Base-by-base conservation (phyloP, 1,140 invertebrate genomes). In the Anthonomus grandis region DNA sequence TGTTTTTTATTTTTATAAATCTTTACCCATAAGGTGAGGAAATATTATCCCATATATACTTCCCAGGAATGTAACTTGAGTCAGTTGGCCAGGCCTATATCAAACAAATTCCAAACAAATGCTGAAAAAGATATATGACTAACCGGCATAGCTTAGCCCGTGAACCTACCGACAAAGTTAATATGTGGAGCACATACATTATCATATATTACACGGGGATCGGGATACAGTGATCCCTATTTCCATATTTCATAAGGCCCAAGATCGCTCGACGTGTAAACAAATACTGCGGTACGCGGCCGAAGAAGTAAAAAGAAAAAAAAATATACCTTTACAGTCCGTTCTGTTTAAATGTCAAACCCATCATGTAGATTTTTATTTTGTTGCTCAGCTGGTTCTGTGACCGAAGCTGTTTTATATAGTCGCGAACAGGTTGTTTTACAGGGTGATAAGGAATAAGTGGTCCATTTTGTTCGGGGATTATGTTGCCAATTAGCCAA, bases 181-280 rank as follows among this genome's bases (percentile, higher is more conserved):
- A 64, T 64, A 64, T 64, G 63, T 64, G 54, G 63, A 64, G 56
- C 63, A 64, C 63, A 63, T 64, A 63, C 47, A 64, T 64, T 64
- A 64, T 52, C 63, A 64, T 64, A 64, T 57, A 64, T 64, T 64
- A 64, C 52, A 45, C 36, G 48, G 51, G 25, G n/a, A n/a, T 39
- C 39, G 36, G 12, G 15, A 38, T 41, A 23, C 51, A 10, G n/a
- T 31, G n/a, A 25, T 37, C 42, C 50, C 48, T 46, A 48, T 13
- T 19, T 25, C 23, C 17, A 9, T 9, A 4, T 9, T 24, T 17
- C 21, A 42, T 59, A 59, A 53, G 49, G 57, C 9, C 13, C 9
- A 52, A 19, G 47, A 46, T 59, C 57, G 57, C 18, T 34, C 8
- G 4, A 37, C 18, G 34, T n/a, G 57, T 59, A 59, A 59, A 50